Percentiles rank a stretch among this genome's conserved stretches.
phyloP scores from a whole-genome alignment of 2,113 vertebrate species.

The Phrynosoma blainvillii region DNA sequence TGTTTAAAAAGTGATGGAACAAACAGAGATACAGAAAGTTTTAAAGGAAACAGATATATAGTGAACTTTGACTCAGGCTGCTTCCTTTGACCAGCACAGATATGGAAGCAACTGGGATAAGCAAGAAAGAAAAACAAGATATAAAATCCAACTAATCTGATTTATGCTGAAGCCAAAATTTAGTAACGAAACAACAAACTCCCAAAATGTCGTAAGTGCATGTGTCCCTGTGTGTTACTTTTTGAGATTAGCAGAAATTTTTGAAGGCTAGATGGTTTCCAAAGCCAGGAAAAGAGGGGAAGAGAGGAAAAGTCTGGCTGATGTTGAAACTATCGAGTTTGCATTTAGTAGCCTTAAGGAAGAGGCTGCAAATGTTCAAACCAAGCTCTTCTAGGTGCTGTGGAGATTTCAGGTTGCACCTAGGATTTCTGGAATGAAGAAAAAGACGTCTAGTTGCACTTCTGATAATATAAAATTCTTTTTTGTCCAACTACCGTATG shows the following conservation, averaged over 20 bases:
- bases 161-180: conserved; percentile 13
- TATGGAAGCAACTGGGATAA: conserved; percentile 25
- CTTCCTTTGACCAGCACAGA: conserved; percentile 44
- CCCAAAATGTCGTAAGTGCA: background rate
- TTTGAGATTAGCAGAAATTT: background rate
- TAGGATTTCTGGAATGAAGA: background rate
- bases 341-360: background rate
- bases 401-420: background rate
- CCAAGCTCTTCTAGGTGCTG: background rate
- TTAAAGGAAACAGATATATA: conserved; percentile 66
- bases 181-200: conserved; percentile 21
- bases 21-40: conserved; percentile 43
- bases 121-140: conserved; percentile 21
- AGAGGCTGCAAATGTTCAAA: background rate
- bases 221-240: background rate
- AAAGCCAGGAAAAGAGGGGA: background rate
- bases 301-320: too few relatives aligned
- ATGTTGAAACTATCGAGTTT: background rate
- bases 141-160: conserved; percentile 29
- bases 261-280: background rate
- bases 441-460: background rate
- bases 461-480: too few relatives aligned
- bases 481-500: too few relatives aligned
- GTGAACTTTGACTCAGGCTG: conserved; percentile 53
- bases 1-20: conserved; percentile 37